Base-by-base conservation (phyloP, 2,797 vertebrate genomes). In the Amblyopsis hoosieri region DNA sequence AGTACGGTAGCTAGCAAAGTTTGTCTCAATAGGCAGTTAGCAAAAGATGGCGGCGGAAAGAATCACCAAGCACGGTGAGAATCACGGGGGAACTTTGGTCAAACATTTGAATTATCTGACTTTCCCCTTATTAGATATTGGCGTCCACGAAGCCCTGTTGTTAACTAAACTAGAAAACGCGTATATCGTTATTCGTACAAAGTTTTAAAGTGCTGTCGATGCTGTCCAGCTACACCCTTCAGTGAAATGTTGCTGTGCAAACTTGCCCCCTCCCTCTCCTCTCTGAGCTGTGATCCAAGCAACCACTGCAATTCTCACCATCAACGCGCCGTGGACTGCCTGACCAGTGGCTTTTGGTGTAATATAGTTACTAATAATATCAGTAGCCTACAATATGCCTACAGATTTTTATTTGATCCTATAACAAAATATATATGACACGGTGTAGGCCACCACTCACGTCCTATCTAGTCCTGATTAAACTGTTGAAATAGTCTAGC, bases 41-140 rank as follows among this genome's bases (percentile, higher is more conserved):
- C 87, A 81, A 91, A 93, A 93, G 90, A 93, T 94, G 92, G 92
- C 92, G 91, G 80, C 89, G 87, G 54, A 31, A 74, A 80, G 72
- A 86, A 81, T 89, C 84, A 69, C 85, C 86, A 90, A 84, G 68
- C 77, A 79, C 75, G 33, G 74, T 67, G 68, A 80, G 75, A 85
- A 76, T 76, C 75, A 66, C 65, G 66, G 74, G 74, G 64, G 57
- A 58, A 78, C 80, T 68, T 46, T n/a, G 64, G 56, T 56, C 45
- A 49, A 57, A 42, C 45, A 15, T 42, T 49, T 14, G 48, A n/a
- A 8, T 14, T n/a, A 14, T 14, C 7, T 49, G 14, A n/a, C 7
- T 14, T 49, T 3, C 48, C 14, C n/a, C 13, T 6, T 5, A 14
- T n/a, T n/a, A 5, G 37, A 42, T 42, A 1, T 42, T 42, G 37